Conservation (phyloP, 2,113 vertebrate species). For the Stigmatopora argus region DNA sequence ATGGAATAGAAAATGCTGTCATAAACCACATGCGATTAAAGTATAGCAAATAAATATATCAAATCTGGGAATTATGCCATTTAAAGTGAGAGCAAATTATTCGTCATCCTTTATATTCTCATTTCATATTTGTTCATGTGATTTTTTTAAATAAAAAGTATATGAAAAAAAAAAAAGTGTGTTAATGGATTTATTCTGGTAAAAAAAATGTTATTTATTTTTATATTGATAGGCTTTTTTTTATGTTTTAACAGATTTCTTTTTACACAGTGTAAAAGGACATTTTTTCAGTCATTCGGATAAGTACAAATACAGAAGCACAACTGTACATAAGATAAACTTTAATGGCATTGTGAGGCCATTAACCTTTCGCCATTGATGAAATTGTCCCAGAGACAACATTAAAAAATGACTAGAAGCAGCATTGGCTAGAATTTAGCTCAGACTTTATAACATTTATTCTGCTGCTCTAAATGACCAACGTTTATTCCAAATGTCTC, state of each 20-base stretch:
- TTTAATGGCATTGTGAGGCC: too few species aligned
- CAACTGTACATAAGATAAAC: not conserved
- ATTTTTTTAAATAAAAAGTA: too few species aligned
- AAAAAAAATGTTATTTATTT: not conserved
- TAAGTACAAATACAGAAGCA: not conserved
- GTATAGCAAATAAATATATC: not conserved
- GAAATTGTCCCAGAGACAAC: not conserved
- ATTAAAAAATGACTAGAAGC: not conserved
- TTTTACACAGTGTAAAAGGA: not conserved
- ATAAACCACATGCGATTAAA: not conserved
- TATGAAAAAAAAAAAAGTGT: too few species aligned
- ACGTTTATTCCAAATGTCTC: not conserved
- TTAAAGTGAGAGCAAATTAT: not conserved
- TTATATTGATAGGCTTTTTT: not conserved
- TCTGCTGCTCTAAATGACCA: not conserved
- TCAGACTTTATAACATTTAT: not conserved
- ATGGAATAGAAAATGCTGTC: slow-evolving; percentile 1
- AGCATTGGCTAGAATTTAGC: not conserved
- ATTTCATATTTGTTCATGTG: too few species aligned
- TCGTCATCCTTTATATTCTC: not conserved
- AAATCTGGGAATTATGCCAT: not conserved
- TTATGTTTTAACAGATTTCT: not conserved
- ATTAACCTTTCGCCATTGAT: not conserved
- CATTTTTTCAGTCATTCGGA: not conserved
- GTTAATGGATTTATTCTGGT: not conserved